phyloP scores from a whole-genome alignment of 1,140 invertebrate genomes.

The Gyrodactylus bullatarudis region DNA sequence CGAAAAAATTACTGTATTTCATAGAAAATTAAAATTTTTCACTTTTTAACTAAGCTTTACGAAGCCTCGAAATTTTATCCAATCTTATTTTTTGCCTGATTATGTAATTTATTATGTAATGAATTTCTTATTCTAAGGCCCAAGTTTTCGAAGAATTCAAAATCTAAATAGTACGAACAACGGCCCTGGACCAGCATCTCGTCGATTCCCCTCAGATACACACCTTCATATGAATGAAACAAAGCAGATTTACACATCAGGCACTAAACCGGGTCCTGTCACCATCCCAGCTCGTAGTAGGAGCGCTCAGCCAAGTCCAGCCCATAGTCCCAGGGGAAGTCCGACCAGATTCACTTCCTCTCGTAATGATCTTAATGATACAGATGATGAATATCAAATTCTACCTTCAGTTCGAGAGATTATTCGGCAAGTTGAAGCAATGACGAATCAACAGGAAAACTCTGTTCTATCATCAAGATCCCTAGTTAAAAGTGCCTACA shows the following conservation, averaged over 20 bases:
- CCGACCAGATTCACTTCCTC: background rate
- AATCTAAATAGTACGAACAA: background rate
- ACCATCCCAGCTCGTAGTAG: background rate
- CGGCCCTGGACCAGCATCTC: too few relatives aligned
- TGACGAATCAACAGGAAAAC: background rate
- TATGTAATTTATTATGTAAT: too few relatives aligned
- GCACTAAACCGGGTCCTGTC: background rate
- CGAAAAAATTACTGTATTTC: too few relatives aligned
- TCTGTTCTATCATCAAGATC: background rate
- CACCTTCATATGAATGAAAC: background rate
- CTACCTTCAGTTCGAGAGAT: background rate
- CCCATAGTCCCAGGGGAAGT: background rate
- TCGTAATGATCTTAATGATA: background rate
- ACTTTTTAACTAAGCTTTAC: too few relatives aligned
- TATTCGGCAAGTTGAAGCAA: background rate
- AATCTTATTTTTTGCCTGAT: too few relatives aligned
- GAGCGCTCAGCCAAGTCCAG: background rate
- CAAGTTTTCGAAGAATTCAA: background rate
- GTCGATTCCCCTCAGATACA: background rate
- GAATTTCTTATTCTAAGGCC: too few relatives aligned
- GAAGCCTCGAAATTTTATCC: too few relatives aligned
- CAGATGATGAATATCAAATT: background rate
- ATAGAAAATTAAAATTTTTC: too few relatives aligned
- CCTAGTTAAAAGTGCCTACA: background rate
- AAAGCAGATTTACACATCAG: background rate